A percentile compares a stretch with the other conserved stretches of the same genome.
phyloP scores from a whole-genome alignment of 2,888 invertebrate genomes.

The Cheilosia pagana region DNA sequence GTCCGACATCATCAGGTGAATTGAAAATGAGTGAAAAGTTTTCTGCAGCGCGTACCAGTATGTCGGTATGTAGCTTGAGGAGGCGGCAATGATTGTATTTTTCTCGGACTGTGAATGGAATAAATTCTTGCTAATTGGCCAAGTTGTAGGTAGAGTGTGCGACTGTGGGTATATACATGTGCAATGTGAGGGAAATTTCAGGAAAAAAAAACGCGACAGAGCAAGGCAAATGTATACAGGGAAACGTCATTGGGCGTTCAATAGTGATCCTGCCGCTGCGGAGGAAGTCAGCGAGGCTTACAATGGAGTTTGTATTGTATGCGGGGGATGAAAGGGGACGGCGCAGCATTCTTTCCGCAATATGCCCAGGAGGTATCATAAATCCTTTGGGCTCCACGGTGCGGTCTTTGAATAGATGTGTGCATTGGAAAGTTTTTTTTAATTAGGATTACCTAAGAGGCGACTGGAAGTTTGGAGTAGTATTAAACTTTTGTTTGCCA shows the following conservation, averaged over 20 bases:
- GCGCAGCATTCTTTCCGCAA: too few relatives aligned
- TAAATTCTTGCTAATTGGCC: constrained; percentile 74
- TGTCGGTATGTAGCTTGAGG: constrained; percentile 32
- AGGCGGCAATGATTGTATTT: constrained; percentile 58
- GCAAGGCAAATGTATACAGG: background rate
- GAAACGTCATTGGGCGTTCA: background rate
- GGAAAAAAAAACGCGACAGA: constrained; percentile 12
- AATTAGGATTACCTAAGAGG: too few relatives aligned
- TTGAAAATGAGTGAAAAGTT: constrained; percentile 72
- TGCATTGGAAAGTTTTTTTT: too few relatives aligned
- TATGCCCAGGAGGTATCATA: too few relatives aligned
- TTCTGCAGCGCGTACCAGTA: constrained; percentile 31
- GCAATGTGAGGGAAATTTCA: constrained; percentile 33
- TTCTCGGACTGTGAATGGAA: constrained; percentile 55
- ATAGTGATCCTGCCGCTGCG: too few relatives aligned
- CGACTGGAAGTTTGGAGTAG: too few relatives aligned
- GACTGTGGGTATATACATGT: constrained; percentile 47
- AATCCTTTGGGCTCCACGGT: too few relatives aligned
- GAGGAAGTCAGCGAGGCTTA: too few relatives aligned
- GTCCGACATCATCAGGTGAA: constrained; percentile 71
- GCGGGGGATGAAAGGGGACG: too few relatives aligned
- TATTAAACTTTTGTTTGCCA: too few relatives aligned
- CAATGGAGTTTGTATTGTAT: too few relatives aligned
- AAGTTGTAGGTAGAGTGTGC: constrained; percentile 48
- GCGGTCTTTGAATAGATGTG: too few relatives aligned